A percentile compares a stretch with the other conserved stretches of the same genome.
Conservation (phyloP, 2,113 vertebrate genomes). For the Xiphophorus couchianus region DNA sequence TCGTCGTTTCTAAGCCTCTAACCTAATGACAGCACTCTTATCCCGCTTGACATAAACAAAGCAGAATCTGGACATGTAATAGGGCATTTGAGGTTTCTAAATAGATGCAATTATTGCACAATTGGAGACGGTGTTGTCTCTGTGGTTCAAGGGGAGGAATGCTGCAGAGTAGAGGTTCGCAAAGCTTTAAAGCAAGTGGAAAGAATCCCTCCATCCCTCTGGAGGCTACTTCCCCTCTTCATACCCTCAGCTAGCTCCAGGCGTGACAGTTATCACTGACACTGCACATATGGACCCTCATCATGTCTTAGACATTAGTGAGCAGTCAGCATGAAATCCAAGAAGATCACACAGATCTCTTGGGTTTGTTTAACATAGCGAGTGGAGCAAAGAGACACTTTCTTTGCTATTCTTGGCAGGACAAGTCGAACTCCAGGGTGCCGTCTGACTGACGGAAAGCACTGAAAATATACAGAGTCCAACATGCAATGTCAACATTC, state of each 20-base stretch:
- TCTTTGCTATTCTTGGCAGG: slow-evolving; percentile 64
- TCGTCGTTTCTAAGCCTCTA: slow-evolving; percentile 19
- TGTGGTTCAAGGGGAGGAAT: slow-evolving; percentile 39
- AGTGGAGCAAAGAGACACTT: slow-evolving; percentile 36
- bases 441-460: slow-evolving; percentile 16
- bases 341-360: slow-evolving; percentile 52
- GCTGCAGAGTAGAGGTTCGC: slow-evolving; percentile 1
- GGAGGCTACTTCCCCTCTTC: slow-evolving; percentile 28
- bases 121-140: slow-evolving; percentile 38
- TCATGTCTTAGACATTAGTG: slow-evolving; percentile 41
- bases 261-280: slow-evolving; percentile 58
- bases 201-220: slow-evolving; percentile 36
- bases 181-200: slow-evolving; percentile 44
- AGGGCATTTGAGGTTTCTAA: slow-evolving; percentile 48
- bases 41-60: slow-evolving; percentile 39
- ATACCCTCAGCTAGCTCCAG: slow-evolving; percentile 22
- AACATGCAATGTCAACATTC: slow-evolving; percentile 11
- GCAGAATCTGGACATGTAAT: slow-evolving; percentile 38
- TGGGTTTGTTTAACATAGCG: slow-evolving; percentile 46
- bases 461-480: slow-evolving; percentile 44
- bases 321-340: slow-evolving; percentile 60
- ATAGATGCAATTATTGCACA: slow-evolving; percentile 37
- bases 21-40: slow-evolving; percentile 32
- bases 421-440: slow-evolving; percentile 8
- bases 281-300: slow-evolving; percentile 32